These are phyloP conservation scores for Vesta saturnalis DNA, from an alignment of 2,888 invertebrate genomes.

Conservation along the genomic window DNA sequence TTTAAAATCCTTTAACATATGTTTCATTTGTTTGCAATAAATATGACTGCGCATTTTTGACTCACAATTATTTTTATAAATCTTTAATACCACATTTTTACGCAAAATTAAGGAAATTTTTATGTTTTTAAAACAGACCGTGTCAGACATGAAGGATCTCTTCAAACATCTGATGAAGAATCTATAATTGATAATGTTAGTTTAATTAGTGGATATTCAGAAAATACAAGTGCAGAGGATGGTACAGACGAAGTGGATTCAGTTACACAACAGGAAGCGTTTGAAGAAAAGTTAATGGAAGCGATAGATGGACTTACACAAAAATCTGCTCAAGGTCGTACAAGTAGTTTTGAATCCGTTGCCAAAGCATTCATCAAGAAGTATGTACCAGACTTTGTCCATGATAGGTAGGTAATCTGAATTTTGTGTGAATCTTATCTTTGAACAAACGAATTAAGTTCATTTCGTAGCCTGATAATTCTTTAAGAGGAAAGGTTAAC, in stretches of 20 bases:
- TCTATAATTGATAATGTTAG: slow-evolving; percentile 83
- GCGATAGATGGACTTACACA: slow-evolving; percentile 89
- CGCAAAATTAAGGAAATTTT: neutral
- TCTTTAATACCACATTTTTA: neutral
- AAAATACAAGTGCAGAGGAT: slow-evolving; percentile 70
- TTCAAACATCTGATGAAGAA: slow-evolving; percentile 69
- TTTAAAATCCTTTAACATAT: too few relatives aligned
- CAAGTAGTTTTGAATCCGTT: slow-evolving; percentile 75
- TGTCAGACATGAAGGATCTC: slow-evolving; percentile 49
- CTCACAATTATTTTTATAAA: neutral
- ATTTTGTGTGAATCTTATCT: slow-evolving; percentile 3
- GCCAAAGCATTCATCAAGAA: slow-evolving; percentile 81
- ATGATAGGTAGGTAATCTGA: slow-evolving; percentile 68
- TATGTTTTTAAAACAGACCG: slow-evolving; percentile 21
- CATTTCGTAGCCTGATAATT: too few relatives aligned
- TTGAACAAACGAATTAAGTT: too few relatives aligned
- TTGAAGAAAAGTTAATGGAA: slow-evolving; percentile 90
- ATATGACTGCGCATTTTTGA: neutral
- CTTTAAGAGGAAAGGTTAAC: too few relatives aligned
- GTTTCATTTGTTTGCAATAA: neutral
- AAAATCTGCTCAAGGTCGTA: slow-evolving; percentile 86
- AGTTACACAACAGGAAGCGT: slow-evolving; percentile 72
- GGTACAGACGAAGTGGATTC: slow-evolving; percentile 65
- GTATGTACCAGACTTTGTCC: slow-evolving; percentile 79
- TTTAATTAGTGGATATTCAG: slow-evolving; percentile 81